Conservation (phyloP, 2,113 vertebrate genomes). For the Tragulus kanchil region DNA sequence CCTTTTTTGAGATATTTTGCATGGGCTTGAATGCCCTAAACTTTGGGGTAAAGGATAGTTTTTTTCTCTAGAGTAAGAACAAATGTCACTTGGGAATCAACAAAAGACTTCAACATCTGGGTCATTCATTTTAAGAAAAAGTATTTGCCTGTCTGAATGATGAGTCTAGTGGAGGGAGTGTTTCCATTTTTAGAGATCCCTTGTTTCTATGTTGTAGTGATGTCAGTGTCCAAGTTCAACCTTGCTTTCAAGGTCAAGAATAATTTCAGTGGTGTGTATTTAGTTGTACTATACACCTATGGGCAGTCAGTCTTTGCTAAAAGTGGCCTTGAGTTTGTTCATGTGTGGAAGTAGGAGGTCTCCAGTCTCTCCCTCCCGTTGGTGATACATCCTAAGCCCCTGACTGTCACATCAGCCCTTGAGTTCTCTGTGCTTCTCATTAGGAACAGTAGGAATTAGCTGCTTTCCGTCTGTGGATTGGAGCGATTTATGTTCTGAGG, state of each 20-base stretch:
- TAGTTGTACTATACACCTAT: background rate
- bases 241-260: constrained; percentile 19
- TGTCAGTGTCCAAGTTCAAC: background rate
- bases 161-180: background rate
- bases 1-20: constrained; percentile 45
- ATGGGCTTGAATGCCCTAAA: background rate
- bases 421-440: background rate
- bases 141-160: background rate
- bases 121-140: background rate
- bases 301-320: background rate
- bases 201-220: background rate
- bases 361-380: background rate
- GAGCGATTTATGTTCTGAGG: background rate
- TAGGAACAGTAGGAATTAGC: background rate
- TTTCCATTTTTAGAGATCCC: background rate
- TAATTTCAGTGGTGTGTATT: background rate
- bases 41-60: constrained; percentile 10
- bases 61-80: constrained; percentile 11
- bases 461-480: background rate
- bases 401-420: background rate
- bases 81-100: background rate
- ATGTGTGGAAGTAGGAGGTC: background rate
- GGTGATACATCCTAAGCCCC: background rate
- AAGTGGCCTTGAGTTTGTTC: constrained; percentile 26
- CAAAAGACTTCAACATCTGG: background rate